These are phyloP conservation scores for Acheta domesticus DNA, from an alignment of 2,888 invertebrate genomes.

Conservation along the genomic window DNA sequence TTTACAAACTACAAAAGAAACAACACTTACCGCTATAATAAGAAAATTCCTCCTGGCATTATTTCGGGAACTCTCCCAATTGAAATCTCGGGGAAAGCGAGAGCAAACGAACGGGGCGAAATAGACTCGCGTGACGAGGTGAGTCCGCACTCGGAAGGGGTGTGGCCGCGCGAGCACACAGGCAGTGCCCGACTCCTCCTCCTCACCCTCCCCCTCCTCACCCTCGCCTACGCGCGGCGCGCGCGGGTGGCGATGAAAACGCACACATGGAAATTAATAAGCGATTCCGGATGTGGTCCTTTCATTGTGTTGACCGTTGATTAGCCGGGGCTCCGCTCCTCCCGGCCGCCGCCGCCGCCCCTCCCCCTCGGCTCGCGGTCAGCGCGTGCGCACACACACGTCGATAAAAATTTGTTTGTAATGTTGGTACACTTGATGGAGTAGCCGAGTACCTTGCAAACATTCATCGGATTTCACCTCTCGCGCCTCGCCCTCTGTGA, in stretches of 20 bases:
- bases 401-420: background rate
- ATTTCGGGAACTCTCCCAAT: too few species aligned
- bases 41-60: too few species aligned
- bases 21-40: too few species aligned
- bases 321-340: background rate
- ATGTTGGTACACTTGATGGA: conserved; percentile 18
- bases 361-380: background rate
- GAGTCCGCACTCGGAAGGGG: too few species aligned
- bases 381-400: background rate
- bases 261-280: conserved; percentile 1
- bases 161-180: too few species aligned
- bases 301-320: background rate
- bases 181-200: too few species aligned
- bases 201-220: too few species aligned
- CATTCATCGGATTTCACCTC: conserved; percentile 1
- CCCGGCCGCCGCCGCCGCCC: background rate
- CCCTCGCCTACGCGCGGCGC: too few species aligned
- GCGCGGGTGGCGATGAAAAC: background rate
- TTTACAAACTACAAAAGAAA: too few species aligned
- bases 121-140: too few species aligned
- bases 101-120: too few species aligned
- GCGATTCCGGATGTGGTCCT: background rate
- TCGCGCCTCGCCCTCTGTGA: background rate
- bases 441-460: conserved; percentile 3
- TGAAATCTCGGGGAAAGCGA: too few species aligned